Evolutionary conservation across 1,140 invertebrate genomes (phyloP), one percentile per base, ranked within the genome.

Genomic region (Hyphantria cunea): DNA sequence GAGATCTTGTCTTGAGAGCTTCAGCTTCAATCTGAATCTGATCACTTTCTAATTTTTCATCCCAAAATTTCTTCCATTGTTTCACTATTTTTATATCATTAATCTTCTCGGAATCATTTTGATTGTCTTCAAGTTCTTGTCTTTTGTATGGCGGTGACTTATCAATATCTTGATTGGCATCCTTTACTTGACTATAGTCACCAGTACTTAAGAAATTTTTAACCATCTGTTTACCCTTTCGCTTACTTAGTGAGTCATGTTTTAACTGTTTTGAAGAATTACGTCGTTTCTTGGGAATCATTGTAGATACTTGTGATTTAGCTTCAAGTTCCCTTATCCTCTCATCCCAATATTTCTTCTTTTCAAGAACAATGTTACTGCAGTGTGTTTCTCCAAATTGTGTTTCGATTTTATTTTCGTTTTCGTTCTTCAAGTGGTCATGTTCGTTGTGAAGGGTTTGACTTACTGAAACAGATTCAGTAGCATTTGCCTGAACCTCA

Each of bases 401-500:
- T 12, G 61, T 73, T 73, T 74, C 64, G 41, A 76, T 68, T 33
- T 66, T 70, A 48, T 70, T 65, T 55, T 51, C 12, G 8, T 31
- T 51, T 8, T 8, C 13, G 11, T 58, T 41, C 39, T 54, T 34
- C 39, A 15, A 25, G 9, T 58, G 34, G 12, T 58, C 37, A 3
- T 44, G 33, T 60, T 74, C 56, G 41, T 78, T 53, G 42, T 68
- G 82, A 90, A 88, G 82, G 84, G 72, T 79, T 62, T 82, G 90
- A 92, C 86, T 92, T 92, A 69, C 90, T 90, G 85, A 87, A 84
- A 80, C 68, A 68, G 82, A 89, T 91, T 92, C 91, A 92, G 89
- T 84, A 78, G 78, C 78, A 82, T 72, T 80, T 76, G 80, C 69
- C 89, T 91, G 91, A 92, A 91, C 80, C 84, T 87, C 86, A 85